A percentile compares a stretch with the other conserved stretches of the same genome.
These are phyloP conservation scores for Misgurnus anguillicaudatus DNA, from an alignment of 2,113 vertebrate genomes.

Conservation along the genomic window DNA sequence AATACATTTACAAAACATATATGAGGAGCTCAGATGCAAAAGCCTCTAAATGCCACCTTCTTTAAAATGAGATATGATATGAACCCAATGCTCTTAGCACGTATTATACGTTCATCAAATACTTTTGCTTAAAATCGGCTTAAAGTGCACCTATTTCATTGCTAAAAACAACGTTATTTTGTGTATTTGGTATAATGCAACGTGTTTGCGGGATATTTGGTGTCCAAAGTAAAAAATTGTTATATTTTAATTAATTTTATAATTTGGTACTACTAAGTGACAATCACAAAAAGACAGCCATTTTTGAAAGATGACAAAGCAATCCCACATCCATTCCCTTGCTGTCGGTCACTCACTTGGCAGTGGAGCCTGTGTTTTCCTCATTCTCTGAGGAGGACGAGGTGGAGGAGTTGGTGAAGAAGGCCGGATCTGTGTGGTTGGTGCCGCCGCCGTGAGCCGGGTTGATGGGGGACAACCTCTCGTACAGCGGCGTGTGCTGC, in stretches of 20 bases:
- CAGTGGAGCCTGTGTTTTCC: constrained; percentile 81
- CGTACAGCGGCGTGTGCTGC: constrained; percentile 91
- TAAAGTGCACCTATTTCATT: too few species aligned
- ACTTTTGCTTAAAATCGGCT: too few species aligned
- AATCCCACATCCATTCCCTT: neutral
- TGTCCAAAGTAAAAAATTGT: too few species aligned
- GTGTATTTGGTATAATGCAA: too few species aligned
- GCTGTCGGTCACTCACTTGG: constrained; percentile 79
- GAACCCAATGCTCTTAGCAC: too few species aligned
- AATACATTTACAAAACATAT: neutral
- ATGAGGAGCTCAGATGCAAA: neutral
- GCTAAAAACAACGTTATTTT: too few species aligned
- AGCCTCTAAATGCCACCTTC: too few species aligned
- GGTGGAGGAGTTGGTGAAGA: constrained; percentile 84
- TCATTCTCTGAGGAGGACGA: constrained; percentile 89
- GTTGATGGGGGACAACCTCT: constrained; percentile 88
- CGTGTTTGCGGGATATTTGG: too few species aligned
- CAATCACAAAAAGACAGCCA: neutral
- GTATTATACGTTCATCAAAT: too few species aligned
- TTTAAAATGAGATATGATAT: too few species aligned
- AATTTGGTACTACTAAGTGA: neutral
- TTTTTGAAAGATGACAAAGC: neutral
- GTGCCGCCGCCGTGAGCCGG: constrained; percentile 79
- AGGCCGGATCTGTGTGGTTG: constrained; percentile 81
- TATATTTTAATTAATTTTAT: too few species aligned